Percentiles rank a stretch among this genome's conserved stretches.
phyloP scores from a whole-genome alignment of 2,797 vertebrate genomes.

The Percopsis omiscomaycus region DNA sequence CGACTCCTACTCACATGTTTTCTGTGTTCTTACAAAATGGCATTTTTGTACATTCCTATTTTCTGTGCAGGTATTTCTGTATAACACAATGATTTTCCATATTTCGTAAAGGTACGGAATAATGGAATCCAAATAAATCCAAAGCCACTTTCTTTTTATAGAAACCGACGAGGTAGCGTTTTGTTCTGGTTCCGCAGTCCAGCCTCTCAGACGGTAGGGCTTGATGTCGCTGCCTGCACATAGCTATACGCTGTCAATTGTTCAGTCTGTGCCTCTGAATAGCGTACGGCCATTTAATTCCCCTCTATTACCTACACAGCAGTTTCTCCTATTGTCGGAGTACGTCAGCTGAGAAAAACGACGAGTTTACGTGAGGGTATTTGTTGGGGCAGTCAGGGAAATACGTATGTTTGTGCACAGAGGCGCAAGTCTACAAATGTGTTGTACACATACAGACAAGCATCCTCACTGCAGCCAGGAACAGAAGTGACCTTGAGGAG shows the following conservation, averaged over 20 bases:
- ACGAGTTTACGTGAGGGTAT: background rate
- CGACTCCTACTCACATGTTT: background rate
- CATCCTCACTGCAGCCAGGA: constrained; percentile 15
- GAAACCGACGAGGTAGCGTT: constrained; percentile 7
- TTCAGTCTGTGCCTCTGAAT: background rate
- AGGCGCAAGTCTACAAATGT: background rate
- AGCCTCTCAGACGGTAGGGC: background rate
- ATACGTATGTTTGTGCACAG: constrained; percentile 5
- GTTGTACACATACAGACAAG: background rate
- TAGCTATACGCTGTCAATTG: background rate
- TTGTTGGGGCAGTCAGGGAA: background rate
- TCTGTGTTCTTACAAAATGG: background rate
- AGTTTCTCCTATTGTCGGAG: constrained; percentile 5
- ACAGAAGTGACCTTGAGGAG: constrained; percentile 61
- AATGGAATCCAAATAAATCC: background rate
- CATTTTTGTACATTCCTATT: background rate
- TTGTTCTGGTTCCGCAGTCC: constrained; percentile 18
- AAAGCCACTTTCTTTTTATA: background rate
- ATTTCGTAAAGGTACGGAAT: constrained; percentile 6
- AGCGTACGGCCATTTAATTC: background rate
- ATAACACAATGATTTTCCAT: background rate
- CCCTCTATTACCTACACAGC: background rate
- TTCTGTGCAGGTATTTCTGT: too few relatives aligned
- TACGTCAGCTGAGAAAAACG: constrained; percentile 2
- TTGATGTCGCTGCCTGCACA: background rate